Conservation (phyloP, 2,888 invertebrate species). For the Aspidapion aeneum region DNA sequence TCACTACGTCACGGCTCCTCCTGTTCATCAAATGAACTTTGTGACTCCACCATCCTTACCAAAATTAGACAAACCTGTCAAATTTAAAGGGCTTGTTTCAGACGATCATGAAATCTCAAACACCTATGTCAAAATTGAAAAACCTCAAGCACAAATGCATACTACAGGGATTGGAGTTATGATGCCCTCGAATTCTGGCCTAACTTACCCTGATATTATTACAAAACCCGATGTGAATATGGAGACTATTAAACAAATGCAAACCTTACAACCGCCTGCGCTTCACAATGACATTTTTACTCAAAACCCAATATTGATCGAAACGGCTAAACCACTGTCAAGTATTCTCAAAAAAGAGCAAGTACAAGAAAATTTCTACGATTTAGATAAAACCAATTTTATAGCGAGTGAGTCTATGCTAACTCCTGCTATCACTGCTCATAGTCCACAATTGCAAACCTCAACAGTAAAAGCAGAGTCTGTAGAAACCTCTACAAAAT, state of each 20-base stretch:
- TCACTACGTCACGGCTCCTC: slow-evolving; percentile 38
- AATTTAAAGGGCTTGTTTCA: slow-evolving; percentile 47
- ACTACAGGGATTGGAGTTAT: slow-evolving; percentile 36
- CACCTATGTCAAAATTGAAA: slow-evolving; percentile 48
- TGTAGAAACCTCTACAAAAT: neutral
- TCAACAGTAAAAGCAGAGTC: neutral
- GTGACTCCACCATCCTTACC: slow-evolving; percentile 35
- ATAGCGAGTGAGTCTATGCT: slow-evolving; percentile 19
- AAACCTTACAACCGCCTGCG: slow-evolving; percentile 60
- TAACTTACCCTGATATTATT: neutral
- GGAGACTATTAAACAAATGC: slow-evolving; percentile 52
- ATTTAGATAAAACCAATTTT: slow-evolving; percentile 10
- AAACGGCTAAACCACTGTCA: slow-evolving; percentile 29
- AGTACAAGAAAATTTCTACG: slow-evolving; percentile 7
- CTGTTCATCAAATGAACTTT: slow-evolving; percentile 31
- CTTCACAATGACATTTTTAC: slow-evolving; percentile 24
- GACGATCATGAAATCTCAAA: slow-evolving; percentile 44
- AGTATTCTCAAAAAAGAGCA: slow-evolving; percentile 34
- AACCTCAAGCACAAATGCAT: slow-evolving; percentile 48
- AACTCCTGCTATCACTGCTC: neutral
- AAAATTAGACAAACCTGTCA: slow-evolving; percentile 33
- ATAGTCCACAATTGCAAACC: neutral
- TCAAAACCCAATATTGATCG: slow-evolving; percentile 32
- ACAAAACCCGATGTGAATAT: slow-evolving; percentile 27
- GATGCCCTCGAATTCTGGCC: slow-evolving; percentile 18